These are phyloP conservation scores for Marronus borbonicus DNA, from an alignment of 2,888 invertebrate species.

Conservation along the genomic window DNA sequence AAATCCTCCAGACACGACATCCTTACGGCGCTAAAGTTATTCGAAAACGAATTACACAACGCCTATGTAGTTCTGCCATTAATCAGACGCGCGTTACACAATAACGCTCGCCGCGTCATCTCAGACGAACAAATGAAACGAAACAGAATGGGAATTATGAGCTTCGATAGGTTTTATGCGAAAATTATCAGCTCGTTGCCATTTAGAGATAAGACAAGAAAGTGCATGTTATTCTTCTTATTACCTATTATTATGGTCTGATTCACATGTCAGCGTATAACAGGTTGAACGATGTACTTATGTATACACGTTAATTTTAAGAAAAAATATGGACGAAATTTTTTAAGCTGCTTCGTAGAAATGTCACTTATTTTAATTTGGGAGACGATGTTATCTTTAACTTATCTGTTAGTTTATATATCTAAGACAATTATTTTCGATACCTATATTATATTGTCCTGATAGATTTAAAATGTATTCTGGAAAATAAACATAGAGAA, in stretches of 20 bases:
- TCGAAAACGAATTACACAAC: neutral
- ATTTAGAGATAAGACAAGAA: constrained; percentile 13
- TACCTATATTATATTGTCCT: too few species aligned
- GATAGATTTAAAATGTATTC: too few species aligned
- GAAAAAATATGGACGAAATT: too few species aligned
- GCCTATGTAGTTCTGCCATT: neutral
- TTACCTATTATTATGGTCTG: neutral
- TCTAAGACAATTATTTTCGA: too few species aligned
- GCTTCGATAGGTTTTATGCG: constrained; percentile 1
- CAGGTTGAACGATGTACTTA: too few species aligned
- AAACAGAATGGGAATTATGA: neutral
- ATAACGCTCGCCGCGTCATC: neutral
- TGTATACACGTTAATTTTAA: too few species aligned
- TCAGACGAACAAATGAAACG: neutral
- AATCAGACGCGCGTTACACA: neutral
- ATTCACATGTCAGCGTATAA: too few species aligned
- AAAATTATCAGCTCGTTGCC: constrained; percentile 27
- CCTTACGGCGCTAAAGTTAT: neutral
- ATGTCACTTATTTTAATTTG: too few species aligned
- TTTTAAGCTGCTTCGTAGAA: too few species aligned
- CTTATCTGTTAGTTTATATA: too few species aligned
- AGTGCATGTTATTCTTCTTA: neutral
- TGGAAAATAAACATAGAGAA: too few species aligned
- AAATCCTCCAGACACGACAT: constrained; percentile 33
- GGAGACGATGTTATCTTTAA: too few species aligned